Evolutionary conservation across 2,113 vertebrate genomes (phyloP).

Genomic region (Acanthochromis polyacanthus): DNA sequence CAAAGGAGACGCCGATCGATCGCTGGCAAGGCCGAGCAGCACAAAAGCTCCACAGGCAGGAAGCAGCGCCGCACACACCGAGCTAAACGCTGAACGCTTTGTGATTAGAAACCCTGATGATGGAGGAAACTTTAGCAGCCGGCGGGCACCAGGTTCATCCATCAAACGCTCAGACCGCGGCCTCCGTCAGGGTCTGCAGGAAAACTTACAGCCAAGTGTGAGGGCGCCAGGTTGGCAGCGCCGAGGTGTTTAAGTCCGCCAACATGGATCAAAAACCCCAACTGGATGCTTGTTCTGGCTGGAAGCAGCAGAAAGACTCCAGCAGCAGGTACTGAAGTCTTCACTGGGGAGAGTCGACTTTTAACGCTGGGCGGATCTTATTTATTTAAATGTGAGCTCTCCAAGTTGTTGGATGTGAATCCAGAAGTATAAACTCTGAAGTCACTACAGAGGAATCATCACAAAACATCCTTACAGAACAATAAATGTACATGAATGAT

Average conservation of each 20-base stretch:
- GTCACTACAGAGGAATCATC: too few relatives aligned
- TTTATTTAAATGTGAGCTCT: too few relatives aligned
- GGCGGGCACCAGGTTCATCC: conserved; percentile 43
- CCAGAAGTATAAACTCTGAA: too few relatives aligned
- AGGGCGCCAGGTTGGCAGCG: conserved; percentile 51
- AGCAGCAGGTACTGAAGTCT: conserved; percentile 17
- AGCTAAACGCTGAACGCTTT: conserved; percentile 70
- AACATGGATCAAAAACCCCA: conserved; percentile 26
- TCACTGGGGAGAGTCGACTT: too few relatives aligned
- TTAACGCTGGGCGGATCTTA: too few relatives aligned
- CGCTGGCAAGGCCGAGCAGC: conserved; percentile 69
- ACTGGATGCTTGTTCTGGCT: conserved; percentile 33
- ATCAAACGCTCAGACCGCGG: conserved; percentile 67
- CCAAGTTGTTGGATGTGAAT: too few relatives aligned
- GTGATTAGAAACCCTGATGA: conserved; percentile 74
- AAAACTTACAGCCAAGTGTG: conserved; percentile 61
- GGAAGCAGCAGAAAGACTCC: conserved; percentile 4
- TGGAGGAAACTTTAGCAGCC: conserved; percentile 58
- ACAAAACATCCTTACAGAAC: too few relatives aligned
- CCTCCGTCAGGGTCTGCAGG: conserved; percentile 64
- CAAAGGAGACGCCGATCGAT: conserved; percentile 75
- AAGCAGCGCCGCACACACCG: conserved; percentile 53
- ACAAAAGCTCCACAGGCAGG: conserved; percentile 71
- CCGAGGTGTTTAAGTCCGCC: conserved; percentile 24
- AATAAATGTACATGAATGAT: too few relatives aligned